Percentiles rank a stretch among this genome's conserved stretches.
phyloP scores from a whole-genome alignment of 2,888 invertebrate species.

The Sthenelais limicola region DNA sequence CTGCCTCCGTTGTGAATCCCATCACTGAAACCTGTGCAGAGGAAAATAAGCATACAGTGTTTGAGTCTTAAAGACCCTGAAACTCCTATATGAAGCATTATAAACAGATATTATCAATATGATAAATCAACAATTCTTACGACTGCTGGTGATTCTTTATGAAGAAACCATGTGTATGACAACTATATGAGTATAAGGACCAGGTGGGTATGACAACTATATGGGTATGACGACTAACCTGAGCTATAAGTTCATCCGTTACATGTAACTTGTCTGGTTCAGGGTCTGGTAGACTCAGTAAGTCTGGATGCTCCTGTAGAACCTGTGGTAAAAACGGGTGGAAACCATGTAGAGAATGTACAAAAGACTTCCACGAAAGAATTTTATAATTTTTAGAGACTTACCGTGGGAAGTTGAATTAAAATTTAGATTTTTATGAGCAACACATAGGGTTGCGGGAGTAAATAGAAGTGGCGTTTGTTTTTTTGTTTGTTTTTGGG shows the following conservation, averaged over 20 bases:
- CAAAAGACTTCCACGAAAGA: neutral
- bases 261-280: constrained; percentile 51
- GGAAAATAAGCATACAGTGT: neutral
- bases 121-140: too few species aligned
- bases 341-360: neutral
- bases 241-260: constrained; percentile 62
- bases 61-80: too few species aligned
- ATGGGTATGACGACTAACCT: constrained; percentile 58
- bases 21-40: constrained; percentile 49
- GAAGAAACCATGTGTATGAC: too few species aligned
- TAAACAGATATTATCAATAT: too few species aligned
- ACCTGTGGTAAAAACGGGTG: constrained; percentile 60
- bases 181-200: too few species aligned
- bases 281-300: constrained; percentile 73
- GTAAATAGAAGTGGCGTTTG: too few species aligned
- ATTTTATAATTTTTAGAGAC: neutral
- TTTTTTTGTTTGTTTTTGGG: too few species aligned
- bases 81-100: too few species aligned
- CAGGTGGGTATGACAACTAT: too few species aligned
- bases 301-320: constrained; percentile 78
- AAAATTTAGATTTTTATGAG: too few species aligned
- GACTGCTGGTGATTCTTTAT: too few species aligned
- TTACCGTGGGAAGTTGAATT: neutral
- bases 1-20: constrained; percentile 63
- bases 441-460: too few species aligned